Percentiles rank a stretch among this genome's conserved stretches.
Conservation (phyloP, 2,888 invertebrate species). For the Phasia obesa region DNA sequence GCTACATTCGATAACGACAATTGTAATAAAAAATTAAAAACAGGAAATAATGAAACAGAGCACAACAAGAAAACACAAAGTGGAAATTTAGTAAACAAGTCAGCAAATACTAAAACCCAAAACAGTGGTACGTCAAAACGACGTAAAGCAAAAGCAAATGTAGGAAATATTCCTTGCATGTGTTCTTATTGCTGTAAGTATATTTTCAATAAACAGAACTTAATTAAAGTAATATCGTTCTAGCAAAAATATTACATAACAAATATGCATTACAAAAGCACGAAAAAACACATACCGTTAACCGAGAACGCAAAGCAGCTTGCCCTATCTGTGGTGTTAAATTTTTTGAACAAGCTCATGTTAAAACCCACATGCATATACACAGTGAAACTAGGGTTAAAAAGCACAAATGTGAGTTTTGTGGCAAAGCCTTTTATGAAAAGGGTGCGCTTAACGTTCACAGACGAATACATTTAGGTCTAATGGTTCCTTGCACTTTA, state of each 20-base stretch:
- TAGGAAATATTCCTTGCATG: conserved; percentile 35
- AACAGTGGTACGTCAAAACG: background rate
- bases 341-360: conserved; percentile 19
- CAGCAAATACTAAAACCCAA: background rate
- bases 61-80: background rate
- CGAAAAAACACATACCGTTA: conserved; percentile 49
- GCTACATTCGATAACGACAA: background rate
- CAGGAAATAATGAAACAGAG: too few relatives aligned
- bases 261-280: conserved; percentile 50
- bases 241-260: conserved; percentile 56
- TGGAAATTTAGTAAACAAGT: background rate
- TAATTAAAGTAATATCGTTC: conserved; percentile 2
- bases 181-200: conserved; percentile 66
- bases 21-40: background rate
- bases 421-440: conserved; percentile 56
- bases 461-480: conserved; percentile 60
- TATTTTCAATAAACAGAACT: too few relatives aligned
- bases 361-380: conserved; percentile 53
- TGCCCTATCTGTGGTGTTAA: conserved; percentile 59
- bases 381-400: conserved; percentile 59
- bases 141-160: conserved; percentile 4
- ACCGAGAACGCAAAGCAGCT: conserved; percentile 44
- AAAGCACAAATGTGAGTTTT: conserved; percentile 63
- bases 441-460: conserved; percentile 61
- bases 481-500: conserved; percentile 53